Percentiles rank a stretch among this genome's conserved stretches.
phyloP scores from a whole-genome alignment of 1,140 invertebrate genomes.

The Drosophila chauvacae region DNA sequence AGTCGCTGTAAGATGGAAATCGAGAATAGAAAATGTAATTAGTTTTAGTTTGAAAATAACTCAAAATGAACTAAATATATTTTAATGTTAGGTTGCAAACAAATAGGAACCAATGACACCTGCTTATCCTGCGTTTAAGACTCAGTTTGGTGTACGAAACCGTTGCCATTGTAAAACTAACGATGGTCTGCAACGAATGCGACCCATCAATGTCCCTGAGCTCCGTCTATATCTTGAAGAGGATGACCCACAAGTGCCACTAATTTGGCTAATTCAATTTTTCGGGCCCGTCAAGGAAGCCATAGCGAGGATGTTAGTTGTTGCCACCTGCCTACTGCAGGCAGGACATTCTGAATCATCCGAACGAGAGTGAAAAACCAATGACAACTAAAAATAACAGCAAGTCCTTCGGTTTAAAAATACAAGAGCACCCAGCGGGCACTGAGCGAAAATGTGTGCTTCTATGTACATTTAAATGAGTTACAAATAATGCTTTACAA shows the following conservation, averaged over 20 bases:
- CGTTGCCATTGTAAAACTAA: conserved; percentile 48
- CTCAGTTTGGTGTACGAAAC: conserved; percentile 58
- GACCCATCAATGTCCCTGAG: conserved; percentile 2
- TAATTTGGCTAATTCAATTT: conserved; percentile 80
- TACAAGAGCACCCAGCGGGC: conserved; percentile 15
- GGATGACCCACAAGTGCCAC: conserved; percentile 72
- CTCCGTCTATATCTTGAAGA: conserved; percentile 52
- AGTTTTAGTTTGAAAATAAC: not conserved
- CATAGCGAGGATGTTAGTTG: conserved; percentile 36
- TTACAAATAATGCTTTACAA: too few relatives aligned
- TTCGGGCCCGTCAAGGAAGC: conserved; percentile 49
- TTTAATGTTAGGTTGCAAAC: too few relatives aligned
- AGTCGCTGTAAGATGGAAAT: conserved; percentile 89
- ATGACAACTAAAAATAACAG: conserved; percentile 46
- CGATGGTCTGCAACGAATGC: conserved; percentile 32
- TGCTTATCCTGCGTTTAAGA: conserved; percentile 52
- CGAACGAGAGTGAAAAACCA: conserved; percentile 24
- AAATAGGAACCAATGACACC: conserved; percentile 26
- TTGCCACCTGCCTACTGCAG: conserved; percentile 13
- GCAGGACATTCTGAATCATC: conserved; percentile 33
- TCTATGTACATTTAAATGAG: too few relatives aligned
- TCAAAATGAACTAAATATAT: not conserved
- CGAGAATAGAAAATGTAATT: conserved; percentile 24
- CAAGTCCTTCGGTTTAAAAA: conserved; percentile 65
- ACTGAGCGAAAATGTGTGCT: conserved; percentile 2